phyloP scores from a whole-genome alignment of 2,113 vertebrate genomes.

The Pluvialis apricaria region DNA sequence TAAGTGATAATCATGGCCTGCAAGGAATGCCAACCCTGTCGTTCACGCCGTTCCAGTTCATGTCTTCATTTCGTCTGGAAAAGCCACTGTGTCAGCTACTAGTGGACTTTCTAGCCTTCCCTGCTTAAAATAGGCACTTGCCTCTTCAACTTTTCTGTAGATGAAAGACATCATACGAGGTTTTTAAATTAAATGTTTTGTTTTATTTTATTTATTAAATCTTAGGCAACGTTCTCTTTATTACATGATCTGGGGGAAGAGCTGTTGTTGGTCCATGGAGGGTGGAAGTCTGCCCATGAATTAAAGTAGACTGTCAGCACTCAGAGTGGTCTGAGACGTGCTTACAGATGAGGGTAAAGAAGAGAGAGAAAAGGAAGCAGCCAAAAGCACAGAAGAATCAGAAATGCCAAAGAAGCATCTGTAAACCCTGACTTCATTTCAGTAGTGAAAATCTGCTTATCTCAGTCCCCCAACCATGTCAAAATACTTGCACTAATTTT shows the following conservation, averaged over 20 bases:
- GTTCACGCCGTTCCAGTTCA: neutral
- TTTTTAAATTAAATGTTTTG: neutral
- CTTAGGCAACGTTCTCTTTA: neutral
- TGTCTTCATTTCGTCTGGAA: neutral
- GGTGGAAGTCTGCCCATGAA: neutral
- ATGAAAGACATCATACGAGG: neutral
- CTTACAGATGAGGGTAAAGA: neutral
- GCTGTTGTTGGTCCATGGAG: neutral
- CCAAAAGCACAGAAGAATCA: neutral
- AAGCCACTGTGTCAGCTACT: neutral
- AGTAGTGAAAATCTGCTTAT: neutral
- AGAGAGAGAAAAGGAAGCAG: neutral
- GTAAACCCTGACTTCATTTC: neutral
- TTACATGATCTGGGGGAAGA: neutral
- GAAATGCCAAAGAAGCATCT: neutral
- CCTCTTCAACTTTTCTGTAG: neutral
- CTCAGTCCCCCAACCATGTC: neutral
- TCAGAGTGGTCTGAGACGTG: neutral
- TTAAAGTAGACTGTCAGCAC: neutral
- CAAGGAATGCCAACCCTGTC: neutral
- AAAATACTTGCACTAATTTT: neutral
- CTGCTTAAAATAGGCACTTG: neutral
- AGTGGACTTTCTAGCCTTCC: neutral
- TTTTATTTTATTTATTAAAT: neutral
- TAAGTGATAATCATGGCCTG: conserved; percentile 42